Base-by-base conservation (phyloP, 1,140 invertebrate species). In the Metaphire vulgaris region DNA sequence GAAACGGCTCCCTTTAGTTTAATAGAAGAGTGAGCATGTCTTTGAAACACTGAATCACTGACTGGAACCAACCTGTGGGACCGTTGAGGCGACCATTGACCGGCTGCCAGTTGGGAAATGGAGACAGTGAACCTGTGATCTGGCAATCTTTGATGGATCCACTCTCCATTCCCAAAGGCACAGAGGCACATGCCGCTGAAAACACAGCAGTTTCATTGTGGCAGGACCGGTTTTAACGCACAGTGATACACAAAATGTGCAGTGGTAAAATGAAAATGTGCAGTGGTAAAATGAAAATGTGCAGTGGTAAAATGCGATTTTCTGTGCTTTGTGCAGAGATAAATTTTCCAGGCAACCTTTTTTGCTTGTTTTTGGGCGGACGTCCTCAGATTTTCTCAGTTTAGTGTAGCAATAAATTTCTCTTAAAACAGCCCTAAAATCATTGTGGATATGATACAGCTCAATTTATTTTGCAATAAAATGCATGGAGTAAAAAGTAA, bases 111-210 rank as follows among this genome's bases (percentile, higher is more conserved):
- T n/a, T n/a, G n/a, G n/a, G n/a, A n/a, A n/a, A n/a, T 16, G 26
- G 21, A 33, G 34, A 30, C 26, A n/a, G 29, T 0, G 80, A 80
- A 2, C 74, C 75, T 28, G 74, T 72, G 1, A 81, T 74, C 69
- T 81, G 80, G 56, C 80, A 81, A 74, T 81, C 80, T 21, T 75
- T 71, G 29, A 81, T 80, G n/a, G 33, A 15, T 30, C 75, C 74
- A 32, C 66, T 66, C n/a, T 78, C 72, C 78, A 81, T 79, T n/a
- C 80, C 80, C 28, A 81, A 33, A 14, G 73, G 34, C 1, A 67
- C 6, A 32, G 67, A 34, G 64, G 70, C 64, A 21, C 66, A 34
- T 16, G 56, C 67, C 41, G 6, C n/a, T 69, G 67, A 2, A 69
- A 69, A 65, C 14, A 65, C 26, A 26, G 14, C 26, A 15, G 56